phyloP scores from a whole-genome alignment of 2,797 vertebrate species.

The Kryptopterus vitreolus region DNA sequence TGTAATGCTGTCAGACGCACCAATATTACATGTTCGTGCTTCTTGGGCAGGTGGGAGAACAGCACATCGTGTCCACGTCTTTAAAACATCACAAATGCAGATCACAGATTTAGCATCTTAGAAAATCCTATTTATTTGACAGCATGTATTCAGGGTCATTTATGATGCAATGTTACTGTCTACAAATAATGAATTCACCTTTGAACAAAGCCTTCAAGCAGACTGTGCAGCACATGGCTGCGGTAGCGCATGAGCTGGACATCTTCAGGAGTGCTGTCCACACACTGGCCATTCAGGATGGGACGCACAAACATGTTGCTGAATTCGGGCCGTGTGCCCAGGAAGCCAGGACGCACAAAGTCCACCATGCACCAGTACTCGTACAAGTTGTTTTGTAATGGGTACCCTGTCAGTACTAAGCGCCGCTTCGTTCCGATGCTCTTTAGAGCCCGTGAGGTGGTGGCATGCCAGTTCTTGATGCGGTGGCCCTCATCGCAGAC shows the following conservation, averaged over 20 bases:
- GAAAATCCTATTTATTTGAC: not conserved
- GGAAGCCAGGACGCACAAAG: conserved; percentile 92
- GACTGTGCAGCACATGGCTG: conserved; percentile 94
- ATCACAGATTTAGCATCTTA: not conserved
- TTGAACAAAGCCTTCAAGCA: conserved; percentile 95
- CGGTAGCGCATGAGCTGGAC: conserved; percentile 93
- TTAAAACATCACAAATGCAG: not conserved
- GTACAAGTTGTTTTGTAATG: conserved; percentile 95
- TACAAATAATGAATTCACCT: conserved; percentile 74
- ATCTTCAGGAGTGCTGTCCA: conserved; percentile 94
- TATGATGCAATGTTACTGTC: conserved; percentile 35
- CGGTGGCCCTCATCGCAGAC: conserved; percentile 98
- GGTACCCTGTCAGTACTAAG: conserved; percentile 91
- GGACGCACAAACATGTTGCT: conserved; percentile 99
- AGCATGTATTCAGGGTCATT: not conserved
- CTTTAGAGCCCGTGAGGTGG: conserved; percentile 96
- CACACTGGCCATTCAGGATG: conserved; percentile 95
- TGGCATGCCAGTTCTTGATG: conserved; percentile 98
- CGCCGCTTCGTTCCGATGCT: conserved; percentile 92
- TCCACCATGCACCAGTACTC: conserved; percentile 99
- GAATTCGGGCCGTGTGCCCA: conserved; percentile 94
- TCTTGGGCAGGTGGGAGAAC: conserved; percentile 87
- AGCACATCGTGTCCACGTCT: conserved; percentile 96
- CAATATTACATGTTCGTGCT: conserved; percentile 94
- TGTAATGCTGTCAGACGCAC: conserved; percentile 93